Evolutionary conservation across 2,113 vertebrate species (phyloP).

Genomic region (Chaetodon auriga): DNA sequence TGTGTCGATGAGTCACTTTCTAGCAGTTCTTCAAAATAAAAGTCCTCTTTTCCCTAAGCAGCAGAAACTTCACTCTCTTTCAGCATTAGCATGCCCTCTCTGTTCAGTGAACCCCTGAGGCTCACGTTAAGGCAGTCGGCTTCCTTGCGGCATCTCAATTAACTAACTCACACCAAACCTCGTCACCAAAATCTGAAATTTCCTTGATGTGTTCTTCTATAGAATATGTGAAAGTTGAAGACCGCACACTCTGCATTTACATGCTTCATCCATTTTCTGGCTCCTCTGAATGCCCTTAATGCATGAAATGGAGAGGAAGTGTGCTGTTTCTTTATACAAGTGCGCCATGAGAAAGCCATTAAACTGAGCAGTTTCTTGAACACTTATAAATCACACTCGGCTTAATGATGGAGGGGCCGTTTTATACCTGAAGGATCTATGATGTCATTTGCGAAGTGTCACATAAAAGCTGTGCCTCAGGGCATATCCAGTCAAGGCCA

Average conservation of each 20-base stretch:
- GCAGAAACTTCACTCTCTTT: neutral
- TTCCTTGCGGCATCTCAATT: neutral
- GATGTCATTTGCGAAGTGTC: slow-evolving; percentile 47
- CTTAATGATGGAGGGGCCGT: slow-evolving; percentile 31
- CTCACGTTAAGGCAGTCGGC: neutral
- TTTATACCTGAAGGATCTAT: slow-evolving; percentile 54
- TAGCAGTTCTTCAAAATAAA: no score
- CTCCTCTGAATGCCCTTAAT: no score
- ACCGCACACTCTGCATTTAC: neutral
- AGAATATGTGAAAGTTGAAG: neutral
- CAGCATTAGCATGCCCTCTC: slow-evolving; percentile 7
- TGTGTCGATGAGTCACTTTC: no score
- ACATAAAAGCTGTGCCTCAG: slow-evolving; percentile 48
- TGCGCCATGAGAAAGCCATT: slow-evolving; percentile 1
- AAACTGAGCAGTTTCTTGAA: neutral
- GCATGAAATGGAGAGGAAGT: neutral
- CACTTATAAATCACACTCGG: slow-evolving; percentile 41
- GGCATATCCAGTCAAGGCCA: slow-evolving; percentile 25
- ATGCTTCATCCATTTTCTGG: neutral
- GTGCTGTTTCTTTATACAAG: slow-evolving; percentile 9
- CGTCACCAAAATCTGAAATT: neutral
- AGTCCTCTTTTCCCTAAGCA: neutral
- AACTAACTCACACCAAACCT: slow-evolving; percentile 6
- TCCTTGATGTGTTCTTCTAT: neutral
- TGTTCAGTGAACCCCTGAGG: slow-evolving; percentile 1